Percentiles rank a stretch among this genome's conserved stretches.
These are phyloP conservation scores for Himalopsyche kuldschensis DNA, from an alignment of 2,888 invertebrate genomes.

Conservation along the genomic window DNA sequence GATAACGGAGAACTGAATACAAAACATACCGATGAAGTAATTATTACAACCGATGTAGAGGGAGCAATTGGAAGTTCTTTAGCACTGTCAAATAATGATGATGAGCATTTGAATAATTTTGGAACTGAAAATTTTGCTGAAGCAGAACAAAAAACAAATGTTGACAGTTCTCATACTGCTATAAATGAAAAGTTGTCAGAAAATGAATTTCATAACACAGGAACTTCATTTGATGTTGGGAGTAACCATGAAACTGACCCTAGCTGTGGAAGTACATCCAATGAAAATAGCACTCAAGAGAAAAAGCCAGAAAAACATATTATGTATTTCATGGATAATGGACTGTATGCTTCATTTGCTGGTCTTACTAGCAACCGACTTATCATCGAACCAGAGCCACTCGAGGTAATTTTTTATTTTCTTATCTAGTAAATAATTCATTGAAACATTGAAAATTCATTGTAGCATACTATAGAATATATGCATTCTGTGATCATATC, in stretches of 20 bases:
- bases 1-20: too few relatives aligned
- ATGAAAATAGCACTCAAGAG: neutral
- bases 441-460: neutral
- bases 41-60: too few relatives aligned
- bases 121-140: too few relatives aligned
- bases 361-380: constrained; percentile 94
- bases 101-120: too few relatives aligned
- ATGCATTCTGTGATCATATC: neutral
- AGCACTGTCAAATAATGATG: too few relatives aligned
- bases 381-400: constrained; percentile 69
- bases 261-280: neutral
- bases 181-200: neutral
- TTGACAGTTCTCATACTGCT: neutral
- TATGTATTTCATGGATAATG: constrained; percentile 99
- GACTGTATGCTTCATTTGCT: constrained; percentile 98
- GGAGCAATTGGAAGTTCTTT: too few relatives aligned
- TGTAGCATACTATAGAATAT: neutral
- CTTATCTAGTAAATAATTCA: neutral
- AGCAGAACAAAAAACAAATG: too few relatives aligned
- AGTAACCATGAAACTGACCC: neutral
- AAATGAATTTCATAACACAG: constrained; percentile 32
- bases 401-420: constrained; percentile 57
- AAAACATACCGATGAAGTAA: too few relatives aligned
- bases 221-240: constrained; percentile 55
- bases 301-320: constrained; percentile 45